A percentile compares a stretch with the other conserved stretches of the same genome.
phyloP scores from a whole-genome alignment of 2,888 invertebrate species.

The Phyllotreta striolata region DNA sequence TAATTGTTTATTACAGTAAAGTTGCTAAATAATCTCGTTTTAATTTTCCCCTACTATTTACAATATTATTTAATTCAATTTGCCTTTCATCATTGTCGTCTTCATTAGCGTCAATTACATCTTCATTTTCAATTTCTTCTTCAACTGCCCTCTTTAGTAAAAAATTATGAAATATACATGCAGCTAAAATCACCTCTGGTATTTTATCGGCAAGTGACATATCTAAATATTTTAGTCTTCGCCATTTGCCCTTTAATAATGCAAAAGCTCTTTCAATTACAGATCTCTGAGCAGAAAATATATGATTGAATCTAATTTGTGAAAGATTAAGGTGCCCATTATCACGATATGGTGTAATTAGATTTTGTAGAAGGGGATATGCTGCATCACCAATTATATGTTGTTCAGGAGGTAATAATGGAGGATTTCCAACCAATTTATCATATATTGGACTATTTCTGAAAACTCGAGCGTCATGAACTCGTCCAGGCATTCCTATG shows the following conservation, averaged over 20 bases:
- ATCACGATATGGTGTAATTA: conserved; percentile 44
- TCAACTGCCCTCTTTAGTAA: too few relatives aligned
- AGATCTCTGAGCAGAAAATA: conserved; percentile 37
- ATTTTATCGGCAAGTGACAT: conserved; percentile 45
- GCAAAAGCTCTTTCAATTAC: conserved; percentile 46
- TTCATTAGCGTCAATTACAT: too few relatives aligned
- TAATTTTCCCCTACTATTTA: too few relatives aligned
- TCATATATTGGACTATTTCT: conserved; percentile 43
- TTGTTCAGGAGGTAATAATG: neutral
- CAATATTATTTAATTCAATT: too few relatives aligned
- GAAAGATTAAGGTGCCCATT: conserved; percentile 37
- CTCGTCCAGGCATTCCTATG: conserved; percentile 44
- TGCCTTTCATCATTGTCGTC: too few relatives aligned
- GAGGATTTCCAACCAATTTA: neutral
- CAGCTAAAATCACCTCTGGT: conserved; percentile 34
- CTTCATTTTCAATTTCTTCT: too few relatives aligned
- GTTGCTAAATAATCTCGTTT: too few relatives aligned
- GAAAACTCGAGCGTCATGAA: conserved; percentile 36
- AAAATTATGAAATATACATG: conserved; percentile 22
- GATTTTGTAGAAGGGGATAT: conserved; percentile 40
- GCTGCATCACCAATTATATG: conserved; percentile 15
- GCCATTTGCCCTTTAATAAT: conserved; percentile 44
- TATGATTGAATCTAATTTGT: conserved; percentile 34
- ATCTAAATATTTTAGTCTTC: conserved; percentile 46
- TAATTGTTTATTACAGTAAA: too few relatives aligned